These are phyloP conservation scores for Auanema sp. DNA, from an alignment of 2,888 invertebrate genomes.

Conservation along the genomic window DNA sequence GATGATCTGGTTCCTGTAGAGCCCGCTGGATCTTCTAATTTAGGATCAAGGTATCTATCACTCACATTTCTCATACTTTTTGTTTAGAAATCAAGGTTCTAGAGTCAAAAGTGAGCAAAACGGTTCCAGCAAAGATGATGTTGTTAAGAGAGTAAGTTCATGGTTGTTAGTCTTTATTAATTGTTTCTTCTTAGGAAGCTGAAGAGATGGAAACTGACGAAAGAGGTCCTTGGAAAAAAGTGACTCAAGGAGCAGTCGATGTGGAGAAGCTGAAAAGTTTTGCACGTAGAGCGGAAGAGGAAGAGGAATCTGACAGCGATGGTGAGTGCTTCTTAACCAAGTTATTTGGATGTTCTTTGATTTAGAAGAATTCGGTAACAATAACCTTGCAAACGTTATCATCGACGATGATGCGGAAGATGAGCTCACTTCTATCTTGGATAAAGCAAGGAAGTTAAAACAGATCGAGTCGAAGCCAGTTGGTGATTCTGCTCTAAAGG, in stretches of 20 bases:
- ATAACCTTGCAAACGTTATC: slow-evolving; percentile 49
- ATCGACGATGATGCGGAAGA: slow-evolving; percentile 62
- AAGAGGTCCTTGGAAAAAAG: slow-evolving; percentile 33
- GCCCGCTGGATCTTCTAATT: slow-evolving; percentile 33
- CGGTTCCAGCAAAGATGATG: slow-evolving; percentile 16
- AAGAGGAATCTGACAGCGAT: slow-evolving; percentile 36
- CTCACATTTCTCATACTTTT: background rate
- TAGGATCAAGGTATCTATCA: slow-evolving; percentile 22
- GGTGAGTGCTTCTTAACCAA: slow-evolving; percentile 12
- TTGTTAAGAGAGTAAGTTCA: slow-evolving; percentile 1
- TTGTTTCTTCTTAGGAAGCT: slow-evolving; percentile 16
- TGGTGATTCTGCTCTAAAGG: slow-evolving; percentile 10
- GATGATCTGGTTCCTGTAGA: slow-evolving; percentile 57
- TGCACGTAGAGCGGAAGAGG: slow-evolving; percentile 25
- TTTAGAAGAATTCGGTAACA: slow-evolving; percentile 44
- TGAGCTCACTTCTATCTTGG: slow-evolving; percentile 55
- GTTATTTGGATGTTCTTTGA: background rate
- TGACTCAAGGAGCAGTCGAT: slow-evolving; percentile 37
- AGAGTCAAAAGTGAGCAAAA: slow-evolving; percentile 21
- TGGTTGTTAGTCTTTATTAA: background rate
- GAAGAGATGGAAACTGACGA: slow-evolving; percentile 24
- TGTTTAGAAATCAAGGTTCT: slow-evolving; percentile 14
- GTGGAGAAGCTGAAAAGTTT: slow-evolving; percentile 34
- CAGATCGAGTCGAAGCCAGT: slow-evolving; percentile 24
- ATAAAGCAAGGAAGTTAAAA: slow-evolving; percentile 42